Evolutionary conservation across 2,113 vertebrate genomes (phyloP).

Genomic region (Labeo catla): DNA sequence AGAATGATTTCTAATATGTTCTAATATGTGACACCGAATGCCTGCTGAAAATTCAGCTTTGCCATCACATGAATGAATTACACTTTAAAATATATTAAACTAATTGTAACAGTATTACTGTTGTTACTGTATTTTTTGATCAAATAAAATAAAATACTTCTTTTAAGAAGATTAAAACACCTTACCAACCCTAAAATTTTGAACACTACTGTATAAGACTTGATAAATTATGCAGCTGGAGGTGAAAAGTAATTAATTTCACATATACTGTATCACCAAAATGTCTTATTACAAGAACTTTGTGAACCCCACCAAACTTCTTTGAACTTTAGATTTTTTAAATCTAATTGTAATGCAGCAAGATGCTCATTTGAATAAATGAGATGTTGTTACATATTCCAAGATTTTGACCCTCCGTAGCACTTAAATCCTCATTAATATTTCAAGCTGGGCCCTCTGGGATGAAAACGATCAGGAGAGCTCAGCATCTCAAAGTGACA

Average conservation of each 20-base stretch:
- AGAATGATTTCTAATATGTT: neutral
- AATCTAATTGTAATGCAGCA: conserved; percentile 30
- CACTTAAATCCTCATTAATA: conserved; percentile 38
- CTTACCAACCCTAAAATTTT: neutral
- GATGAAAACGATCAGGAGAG: neutral
- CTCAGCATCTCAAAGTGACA: conserved; percentile 39
- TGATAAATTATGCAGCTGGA: neutral
- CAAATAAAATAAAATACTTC: too few species aligned
- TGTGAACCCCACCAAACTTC: neutral
- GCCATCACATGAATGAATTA: neutral
- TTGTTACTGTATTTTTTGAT: neutral
- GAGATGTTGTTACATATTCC: neutral
- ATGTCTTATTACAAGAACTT: neutral
- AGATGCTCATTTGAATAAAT: conserved; percentile 38
- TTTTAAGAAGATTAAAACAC: neutral
- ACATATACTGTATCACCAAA: conserved; percentile 6
- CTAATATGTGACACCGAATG: neutral
- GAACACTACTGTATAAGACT: neutral
- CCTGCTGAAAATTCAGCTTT: neutral
- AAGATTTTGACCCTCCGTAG: neutral
- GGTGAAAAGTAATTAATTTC: neutral
- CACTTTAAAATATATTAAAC: neutral
- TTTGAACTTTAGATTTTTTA: neutral
- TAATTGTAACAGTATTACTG: neutral
- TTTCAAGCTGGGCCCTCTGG: conserved; percentile 24